Evolutionary conservation across 2,797 vertebrate species (phyloP), one percentile per base, ranked within the genome.

Genomic region (Simalia tracyae): DNA sequence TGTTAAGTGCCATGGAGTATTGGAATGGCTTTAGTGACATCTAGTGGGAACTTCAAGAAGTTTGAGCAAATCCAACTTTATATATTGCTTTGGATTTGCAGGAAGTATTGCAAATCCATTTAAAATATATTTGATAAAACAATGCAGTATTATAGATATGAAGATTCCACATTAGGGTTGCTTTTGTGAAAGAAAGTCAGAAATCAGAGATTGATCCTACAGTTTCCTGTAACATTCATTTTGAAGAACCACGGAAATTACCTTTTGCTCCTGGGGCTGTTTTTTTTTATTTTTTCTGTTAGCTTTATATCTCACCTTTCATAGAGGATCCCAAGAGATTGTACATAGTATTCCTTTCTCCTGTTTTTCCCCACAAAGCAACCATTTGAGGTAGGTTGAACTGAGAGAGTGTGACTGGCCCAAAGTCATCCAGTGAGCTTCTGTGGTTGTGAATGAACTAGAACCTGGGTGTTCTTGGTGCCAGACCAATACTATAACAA

Each of bases 21-120:
- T 84, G 54, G 12, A 86, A 61, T 86, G 42, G 59, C 84, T 88
- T 76, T 66, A 81, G 42, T 90, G 84, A 64, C 89, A 86, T 81
- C 92, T 87, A 86, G 66, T 92, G 89, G 66, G 50, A 72, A 68
- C 60, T n/a, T 11, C 46, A 26, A 26, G 81, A 50, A 2, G 10
- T 76, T 28, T 63, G 11, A 4, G 5, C 22, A 46, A 86, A 72
- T 57, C 2, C 36, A 36, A 22, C 22, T 36, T 42, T 26, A n/a
- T 57, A 26, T 36, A 31, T 61, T 72, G 19, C 19, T 36, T 66
- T 88, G 72, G 15, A 64, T 85, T 19, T 24, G 10, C 4, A 31
- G 17, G 42, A 56, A 15, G 11, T 64, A 57, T 72, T 11, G 0
- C 6, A 90, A 14, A 24, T 76, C 31, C 2, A 36, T 15, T 76